Conservation (phyloP, 2,113 vertebrate genomes). For the Zosterops japonicus region DNA sequence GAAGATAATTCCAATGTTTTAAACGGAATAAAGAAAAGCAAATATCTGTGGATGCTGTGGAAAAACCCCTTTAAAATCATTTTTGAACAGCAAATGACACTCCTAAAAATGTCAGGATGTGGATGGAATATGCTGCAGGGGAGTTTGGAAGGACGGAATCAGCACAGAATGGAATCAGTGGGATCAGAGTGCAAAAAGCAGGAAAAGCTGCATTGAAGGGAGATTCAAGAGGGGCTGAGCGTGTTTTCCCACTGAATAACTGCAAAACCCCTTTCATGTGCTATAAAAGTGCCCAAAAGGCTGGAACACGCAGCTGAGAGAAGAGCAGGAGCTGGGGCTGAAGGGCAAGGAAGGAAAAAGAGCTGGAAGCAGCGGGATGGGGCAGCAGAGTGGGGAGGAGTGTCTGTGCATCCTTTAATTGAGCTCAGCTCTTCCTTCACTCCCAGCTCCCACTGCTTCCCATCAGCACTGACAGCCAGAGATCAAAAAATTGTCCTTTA, state of each 20-base stretch:
- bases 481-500: rapidly evolving
- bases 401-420: rapidly evolving
- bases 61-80: not conserved
- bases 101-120: not conserved
- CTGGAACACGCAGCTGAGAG: not conserved
- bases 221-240: not conserved
- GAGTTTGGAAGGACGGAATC: rapidly evolving
- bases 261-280: not conserved
- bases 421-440: not conserved
- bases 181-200: not conserved
- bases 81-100: not conserved
- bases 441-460: not conserved
- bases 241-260: not conserved
- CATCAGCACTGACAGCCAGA: not conserved
- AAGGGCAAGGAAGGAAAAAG: not conserved
- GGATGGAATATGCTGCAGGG: not conserved
- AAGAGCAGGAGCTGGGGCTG: not conserved
- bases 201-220: not conserved
- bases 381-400: not conserved
- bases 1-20: not conserved
- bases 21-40: not conserved
- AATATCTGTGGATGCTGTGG: not conserved
- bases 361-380: not conserved
- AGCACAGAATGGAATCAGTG: not conserved
- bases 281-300: not conserved